These are phyloP conservation scores for Frankliniella intonsa DNA, from an alignment of 2,888 invertebrate genomes.

Conservation along the genomic window DNA sequence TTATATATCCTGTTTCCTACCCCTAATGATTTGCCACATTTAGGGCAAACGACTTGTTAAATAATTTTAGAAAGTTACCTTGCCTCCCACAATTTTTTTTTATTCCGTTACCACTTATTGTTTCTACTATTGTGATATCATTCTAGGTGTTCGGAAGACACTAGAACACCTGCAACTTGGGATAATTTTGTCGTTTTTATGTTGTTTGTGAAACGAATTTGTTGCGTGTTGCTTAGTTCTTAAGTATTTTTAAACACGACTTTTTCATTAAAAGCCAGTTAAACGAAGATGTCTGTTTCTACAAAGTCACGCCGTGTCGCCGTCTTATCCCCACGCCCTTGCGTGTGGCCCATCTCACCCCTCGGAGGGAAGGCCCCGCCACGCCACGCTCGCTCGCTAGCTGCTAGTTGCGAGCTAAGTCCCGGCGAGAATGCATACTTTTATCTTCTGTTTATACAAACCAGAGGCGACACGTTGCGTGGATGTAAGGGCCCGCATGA, in stretches of 20 bases:
- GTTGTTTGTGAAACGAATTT: neutral
- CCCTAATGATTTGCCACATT: no score
- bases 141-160: neutral
- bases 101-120: no score
- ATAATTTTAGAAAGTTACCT: no score
- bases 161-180: no score
- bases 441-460: neutral
- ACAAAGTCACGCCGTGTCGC: neutral
- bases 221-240: neutral
- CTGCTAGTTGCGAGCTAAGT: neutral
- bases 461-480: slow-evolving; percentile 5
- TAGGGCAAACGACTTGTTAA: no score
- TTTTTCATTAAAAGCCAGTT: neutral
- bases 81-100: no score
- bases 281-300: neutral
- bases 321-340: neutral
- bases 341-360: neutral
- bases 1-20: no score
- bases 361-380: neutral
- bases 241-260: neutral
- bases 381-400: neutral
- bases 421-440: neutral
- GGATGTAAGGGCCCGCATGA: slow-evolving; percentile 8
- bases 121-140: no score
- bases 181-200: neutral